Evolutionary conservation across 92 coral and sea anemone genomes (phyloP).

Genomic region (Zoanthus sansibaricus): DNA sequence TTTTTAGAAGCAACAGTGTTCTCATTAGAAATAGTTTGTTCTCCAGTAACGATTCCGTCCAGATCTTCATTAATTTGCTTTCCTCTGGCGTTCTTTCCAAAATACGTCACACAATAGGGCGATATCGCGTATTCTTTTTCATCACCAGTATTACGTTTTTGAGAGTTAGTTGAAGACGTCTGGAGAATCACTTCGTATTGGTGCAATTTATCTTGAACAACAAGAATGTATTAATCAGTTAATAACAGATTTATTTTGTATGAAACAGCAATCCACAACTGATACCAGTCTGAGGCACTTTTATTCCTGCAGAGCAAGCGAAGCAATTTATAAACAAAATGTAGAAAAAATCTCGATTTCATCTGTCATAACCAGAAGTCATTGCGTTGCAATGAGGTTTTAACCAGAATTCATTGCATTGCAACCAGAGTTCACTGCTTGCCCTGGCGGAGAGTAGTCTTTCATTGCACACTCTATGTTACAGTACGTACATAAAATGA

Average conservation of each 20-base stretch:
- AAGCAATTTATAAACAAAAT: no score
- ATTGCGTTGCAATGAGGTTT: no score
- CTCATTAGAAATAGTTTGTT: neutral
- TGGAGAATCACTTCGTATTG: constrained; percentile 6
- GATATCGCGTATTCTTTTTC: constrained; percentile 15
- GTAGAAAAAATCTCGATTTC: no score
- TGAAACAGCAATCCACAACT: no score
- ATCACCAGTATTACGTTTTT: neutral
- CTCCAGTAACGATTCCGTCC: neutral
- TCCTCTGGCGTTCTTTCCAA: constrained; percentile 9
- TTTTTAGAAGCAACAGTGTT: neutral
- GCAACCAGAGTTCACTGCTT: no score
- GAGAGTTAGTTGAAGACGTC: neutral
- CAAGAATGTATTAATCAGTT: neutral
- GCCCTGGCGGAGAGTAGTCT: no score
- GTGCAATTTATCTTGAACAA: neutral
- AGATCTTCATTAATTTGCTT: constrained; percentile 31
- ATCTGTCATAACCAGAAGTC: no score
- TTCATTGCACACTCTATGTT: no score
- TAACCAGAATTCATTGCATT: no score
- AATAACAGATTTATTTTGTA: neutral
- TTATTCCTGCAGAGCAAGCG: no score
- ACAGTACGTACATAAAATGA: no score
- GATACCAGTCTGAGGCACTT: no score
- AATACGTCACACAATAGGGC: constrained; percentile 40